These are phyloP conservation scores for Phalacrocorax aristotelis DNA, from an alignment of 2,113 vertebrate species.

Conservation along the genomic window DNA sequence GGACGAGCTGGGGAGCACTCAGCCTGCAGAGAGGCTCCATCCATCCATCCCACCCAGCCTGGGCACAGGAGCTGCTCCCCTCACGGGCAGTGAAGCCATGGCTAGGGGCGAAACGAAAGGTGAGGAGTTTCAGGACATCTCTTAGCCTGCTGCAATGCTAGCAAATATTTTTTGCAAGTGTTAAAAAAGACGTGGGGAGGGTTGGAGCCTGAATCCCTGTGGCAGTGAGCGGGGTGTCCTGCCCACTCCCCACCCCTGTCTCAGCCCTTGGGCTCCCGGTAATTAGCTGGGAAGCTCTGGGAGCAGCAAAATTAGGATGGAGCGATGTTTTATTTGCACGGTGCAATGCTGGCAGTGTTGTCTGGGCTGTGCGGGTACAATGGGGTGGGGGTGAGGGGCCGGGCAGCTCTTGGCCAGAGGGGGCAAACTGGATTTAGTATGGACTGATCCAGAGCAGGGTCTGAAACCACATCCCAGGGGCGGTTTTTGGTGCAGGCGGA, in stretches of 20 bases:
- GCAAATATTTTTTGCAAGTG: background rate
- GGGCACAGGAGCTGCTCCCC: background rate
- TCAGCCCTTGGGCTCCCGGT: accelerated
- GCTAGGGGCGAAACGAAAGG: background rate
- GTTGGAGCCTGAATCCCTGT: background rate
- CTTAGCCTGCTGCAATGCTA: background rate
- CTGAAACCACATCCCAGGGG: background rate
- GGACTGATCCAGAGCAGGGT: background rate
- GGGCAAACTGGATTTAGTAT: background rate
- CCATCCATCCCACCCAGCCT: too few species aligned
- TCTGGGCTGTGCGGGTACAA: background rate
- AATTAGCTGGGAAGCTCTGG: background rate
- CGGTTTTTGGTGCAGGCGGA: accelerated
- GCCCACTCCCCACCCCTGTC: background rate
- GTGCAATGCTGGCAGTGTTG: background rate
- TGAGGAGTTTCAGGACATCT: background rate
- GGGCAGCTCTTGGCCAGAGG: background rate
- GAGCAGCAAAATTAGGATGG: background rate
- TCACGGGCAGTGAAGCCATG: accelerated
- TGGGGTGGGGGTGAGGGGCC: background rate
- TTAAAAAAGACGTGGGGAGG: too few species aligned
- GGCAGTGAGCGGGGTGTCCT: background rate
- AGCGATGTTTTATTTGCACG: background rate
- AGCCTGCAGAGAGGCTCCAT: background rate
- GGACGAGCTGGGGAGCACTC: accelerated